phyloP scores from a whole-genome alignment of 1,140 invertebrate species.

The Camponotus pennsylvanicus region DNA sequence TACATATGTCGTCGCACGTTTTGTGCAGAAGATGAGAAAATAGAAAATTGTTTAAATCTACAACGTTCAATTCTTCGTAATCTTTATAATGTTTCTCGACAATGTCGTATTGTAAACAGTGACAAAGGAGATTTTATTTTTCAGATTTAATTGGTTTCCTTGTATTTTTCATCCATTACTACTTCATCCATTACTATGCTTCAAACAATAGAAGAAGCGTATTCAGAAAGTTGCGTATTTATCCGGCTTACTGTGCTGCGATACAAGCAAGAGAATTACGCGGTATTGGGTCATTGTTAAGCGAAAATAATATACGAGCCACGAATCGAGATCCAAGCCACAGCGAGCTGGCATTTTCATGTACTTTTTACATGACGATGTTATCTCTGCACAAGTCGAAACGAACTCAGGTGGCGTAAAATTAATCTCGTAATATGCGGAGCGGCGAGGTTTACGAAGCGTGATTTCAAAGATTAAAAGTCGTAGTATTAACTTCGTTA shows the following conservation, averaged over 20 bases:
- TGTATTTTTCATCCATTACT: neutral
- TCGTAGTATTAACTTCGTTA: slow-evolving; percentile 35
- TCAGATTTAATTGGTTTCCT: slow-evolving; percentile 6
- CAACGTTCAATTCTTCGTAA: neutral
- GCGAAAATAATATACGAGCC: neutral
- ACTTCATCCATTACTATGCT: neutral
- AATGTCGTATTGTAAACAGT: neutral
- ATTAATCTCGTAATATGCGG: slow-evolving; percentile 57
- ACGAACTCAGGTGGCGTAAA: slow-evolving; percentile 33
- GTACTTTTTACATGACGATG: slow-evolving; percentile 36
- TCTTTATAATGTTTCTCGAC: neutral
- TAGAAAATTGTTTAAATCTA: neutral
- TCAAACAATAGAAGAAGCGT: slow-evolving; percentile 14
- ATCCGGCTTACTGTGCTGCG: neutral
- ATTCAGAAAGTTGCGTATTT: neutral
- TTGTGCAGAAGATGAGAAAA: neutral
- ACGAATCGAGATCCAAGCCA: slow-evolving; percentile 14
- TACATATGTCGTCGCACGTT: slow-evolving; percentile 11
- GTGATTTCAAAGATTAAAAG: slow-evolving; percentile 34
- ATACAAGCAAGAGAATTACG: neutral
- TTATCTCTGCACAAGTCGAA: slow-evolving; percentile 9
- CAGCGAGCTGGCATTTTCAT: neutral
- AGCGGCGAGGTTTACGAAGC: slow-evolving; percentile 20
- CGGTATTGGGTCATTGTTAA: slow-evolving; percentile 28
- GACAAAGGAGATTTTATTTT: neutral